phyloP scores from a whole-genome alignment of 1,140 invertebrate genomes.

The Parasteatoda tepidariorum region DNA sequence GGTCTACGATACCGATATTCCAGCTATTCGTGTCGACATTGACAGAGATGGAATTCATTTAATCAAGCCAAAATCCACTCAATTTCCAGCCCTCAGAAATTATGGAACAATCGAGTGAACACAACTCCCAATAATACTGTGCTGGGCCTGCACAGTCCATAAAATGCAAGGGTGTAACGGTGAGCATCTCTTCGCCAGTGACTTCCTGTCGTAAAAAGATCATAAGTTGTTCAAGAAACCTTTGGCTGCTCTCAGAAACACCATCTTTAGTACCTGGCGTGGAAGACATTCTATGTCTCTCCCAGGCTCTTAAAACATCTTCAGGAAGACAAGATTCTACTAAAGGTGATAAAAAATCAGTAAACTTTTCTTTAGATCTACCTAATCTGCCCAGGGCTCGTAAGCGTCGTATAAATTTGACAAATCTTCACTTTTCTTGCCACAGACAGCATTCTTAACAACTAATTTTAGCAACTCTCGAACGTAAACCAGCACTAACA shows the following conservation, averaged over 20 bases:
- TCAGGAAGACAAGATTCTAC: neutral
- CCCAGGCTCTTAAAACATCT: constrained; percentile 2
- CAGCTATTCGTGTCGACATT: too few relatives aligned
- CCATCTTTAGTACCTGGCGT: neutral
- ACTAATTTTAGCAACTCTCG: too few relatives aligned
- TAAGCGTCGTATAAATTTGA: neutral
- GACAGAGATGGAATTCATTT: too few relatives aligned
- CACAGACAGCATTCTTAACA: neutral
- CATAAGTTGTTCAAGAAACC: neutral
- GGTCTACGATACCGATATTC: too few relatives aligned
- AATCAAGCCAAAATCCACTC: too few relatives aligned
- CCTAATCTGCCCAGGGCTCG: neutral
- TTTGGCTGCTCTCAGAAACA: neutral
- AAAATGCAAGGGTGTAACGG: constrained; percentile 58
- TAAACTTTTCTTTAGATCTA: neutral
- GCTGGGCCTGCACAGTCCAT: constrained; percentile 55
- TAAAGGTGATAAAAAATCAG: neutral
- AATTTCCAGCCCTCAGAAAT: too few relatives aligned
- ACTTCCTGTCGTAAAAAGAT: neutral
- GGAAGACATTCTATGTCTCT: neutral
- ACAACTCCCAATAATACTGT: constrained; percentile 59
- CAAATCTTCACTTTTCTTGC: neutral
- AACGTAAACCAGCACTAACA: too few relatives aligned
- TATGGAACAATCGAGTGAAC: constrained; percentile 20
- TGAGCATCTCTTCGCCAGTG: constrained; percentile 2